phyloP scores from a whole-genome alignment of 2,797 vertebrate species.

The Enteromius afrohamiltoni region DNA sequence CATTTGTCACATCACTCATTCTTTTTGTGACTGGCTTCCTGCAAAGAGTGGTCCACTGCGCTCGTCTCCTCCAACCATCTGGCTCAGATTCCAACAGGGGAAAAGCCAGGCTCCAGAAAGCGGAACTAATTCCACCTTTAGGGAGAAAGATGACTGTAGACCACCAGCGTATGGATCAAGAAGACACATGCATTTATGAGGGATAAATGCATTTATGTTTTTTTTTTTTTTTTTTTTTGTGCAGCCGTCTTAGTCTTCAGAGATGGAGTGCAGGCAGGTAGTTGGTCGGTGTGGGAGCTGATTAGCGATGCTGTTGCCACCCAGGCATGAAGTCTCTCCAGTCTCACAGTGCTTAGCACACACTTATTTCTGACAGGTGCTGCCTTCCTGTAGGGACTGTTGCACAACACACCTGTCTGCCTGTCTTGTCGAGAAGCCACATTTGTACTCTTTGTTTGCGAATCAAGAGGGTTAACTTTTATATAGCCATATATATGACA shows the following conservation, averaged over 20 bases:
- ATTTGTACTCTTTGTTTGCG: constrained; percentile 18
- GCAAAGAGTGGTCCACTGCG: constrained; percentile 72
- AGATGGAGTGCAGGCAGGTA: constrained; percentile 38
- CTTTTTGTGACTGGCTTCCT: constrained; percentile 47
- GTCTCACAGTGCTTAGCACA: constrained; percentile 11
- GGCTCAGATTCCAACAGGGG: constrained; percentile 76
- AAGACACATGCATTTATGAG: constrained; percentile 30
- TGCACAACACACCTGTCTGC: not conserved
- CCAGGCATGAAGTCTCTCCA: constrained; percentile 18
- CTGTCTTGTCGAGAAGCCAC: not conserved
- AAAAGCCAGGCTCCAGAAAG: constrained; percentile 72
- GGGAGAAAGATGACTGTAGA: constrained; percentile 63
- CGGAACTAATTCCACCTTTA: constrained; percentile 77
- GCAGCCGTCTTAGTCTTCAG: constrained; percentile 11
- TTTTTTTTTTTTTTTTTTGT: too few species aligned
- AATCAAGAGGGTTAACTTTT: constrained; percentile 17
- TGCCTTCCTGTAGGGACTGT: not conserved
- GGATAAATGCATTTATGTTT: not conserved
- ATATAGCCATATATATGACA: not conserved
- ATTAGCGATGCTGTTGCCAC: constrained; percentile 45
- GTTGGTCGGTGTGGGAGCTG: constrained; percentile 36
- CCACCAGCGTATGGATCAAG: constrained; percentile 49
- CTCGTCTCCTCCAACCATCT: constrained; percentile 65
- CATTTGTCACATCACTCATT: constrained; percentile 34
- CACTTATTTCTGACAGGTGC: constrained; percentile 28